Percentiles rank a stretch among this genome's conserved stretches.
Conservation (phyloP, 2,888 invertebrate species). For the Cryptus armator region DNA sequence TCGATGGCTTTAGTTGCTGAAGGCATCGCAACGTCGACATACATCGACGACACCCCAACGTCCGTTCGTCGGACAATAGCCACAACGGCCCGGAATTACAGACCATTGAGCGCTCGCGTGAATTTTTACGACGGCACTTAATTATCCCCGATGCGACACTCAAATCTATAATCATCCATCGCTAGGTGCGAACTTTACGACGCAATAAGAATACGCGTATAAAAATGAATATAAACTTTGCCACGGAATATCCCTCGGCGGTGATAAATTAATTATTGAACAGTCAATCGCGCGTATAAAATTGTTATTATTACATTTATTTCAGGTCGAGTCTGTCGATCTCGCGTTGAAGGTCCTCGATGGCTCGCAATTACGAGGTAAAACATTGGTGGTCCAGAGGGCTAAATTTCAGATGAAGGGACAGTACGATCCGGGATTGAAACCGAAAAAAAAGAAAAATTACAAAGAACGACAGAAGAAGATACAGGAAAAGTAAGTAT, state of each 20-base stretch:
- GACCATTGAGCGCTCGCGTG: slow-evolving; percentile 68
- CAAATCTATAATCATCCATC: slow-evolving; percentile 50
- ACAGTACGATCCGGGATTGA: slow-evolving; percentile 95
- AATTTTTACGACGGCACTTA: slow-evolving; percentile 67
- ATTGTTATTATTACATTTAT: slow-evolving; percentile 64
- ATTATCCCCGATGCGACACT: slow-evolving; percentile 45
- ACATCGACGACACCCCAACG: slow-evolving; percentile 36
- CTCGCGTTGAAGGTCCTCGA: slow-evolving; percentile 96
- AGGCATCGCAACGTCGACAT: neutral
- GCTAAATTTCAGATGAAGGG: slow-evolving; percentile 98
- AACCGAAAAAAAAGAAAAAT: slow-evolving; percentile 95
- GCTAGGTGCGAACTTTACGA: slow-evolving; percentile 58
- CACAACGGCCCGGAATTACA: slow-evolving; percentile 67
- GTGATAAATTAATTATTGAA: neutral
- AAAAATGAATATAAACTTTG: slow-evolving; percentile 7
- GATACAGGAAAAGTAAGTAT: slow-evolving; percentile 93
- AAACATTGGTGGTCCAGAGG: slow-evolving; percentile 94
- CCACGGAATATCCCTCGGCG: slow-evolving; percentile 9
- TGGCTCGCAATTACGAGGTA: slow-evolving; percentile 92
- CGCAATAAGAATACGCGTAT: neutral
- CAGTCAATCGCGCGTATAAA: neutral
- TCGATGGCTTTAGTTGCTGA: slow-evolving; percentile 13
- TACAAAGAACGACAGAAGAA: slow-evolving; percentile 95
- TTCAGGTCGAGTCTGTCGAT: slow-evolving; percentile 95
- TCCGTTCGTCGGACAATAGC: slow-evolving; percentile 63